phyloP scores from a whole-genome alignment of 1,140 invertebrate genomes.

The Berghia stephanieae region DNA sequence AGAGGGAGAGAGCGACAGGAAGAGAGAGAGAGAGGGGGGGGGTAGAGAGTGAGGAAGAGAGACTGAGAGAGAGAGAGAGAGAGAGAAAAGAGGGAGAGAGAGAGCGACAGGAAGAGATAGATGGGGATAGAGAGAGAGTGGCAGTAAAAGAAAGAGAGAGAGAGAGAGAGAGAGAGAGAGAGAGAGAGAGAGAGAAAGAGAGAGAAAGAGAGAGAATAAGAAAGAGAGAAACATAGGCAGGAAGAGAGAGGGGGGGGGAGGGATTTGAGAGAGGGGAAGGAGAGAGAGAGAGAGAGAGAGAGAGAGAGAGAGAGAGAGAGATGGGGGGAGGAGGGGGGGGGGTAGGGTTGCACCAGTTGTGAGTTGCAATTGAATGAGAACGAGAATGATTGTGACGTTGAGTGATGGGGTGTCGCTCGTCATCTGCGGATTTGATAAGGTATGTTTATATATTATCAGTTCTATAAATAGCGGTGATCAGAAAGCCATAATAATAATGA shows the following conservation, averaged over 20 bases:
- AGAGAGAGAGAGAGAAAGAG: too few species aligned
- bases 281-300: neutral
- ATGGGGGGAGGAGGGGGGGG: neutral
- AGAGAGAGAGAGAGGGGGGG: neutral
- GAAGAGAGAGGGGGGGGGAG: too few species aligned
- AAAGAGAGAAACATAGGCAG: neutral
- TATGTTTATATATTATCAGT: too few species aligned
- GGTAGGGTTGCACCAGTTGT: neutral
- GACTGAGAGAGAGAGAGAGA: too few species aligned
- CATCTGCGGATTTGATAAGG: too few species aligned
- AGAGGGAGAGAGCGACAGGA: slow-evolving; percentile 2
- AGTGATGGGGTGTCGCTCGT: neutral
- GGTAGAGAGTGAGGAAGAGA: too few species aligned
- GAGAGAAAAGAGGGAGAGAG: slow-evolving; percentile 1
- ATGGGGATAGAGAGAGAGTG: too few species aligned
- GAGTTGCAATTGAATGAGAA: neutral
- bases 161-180: too few species aligned
- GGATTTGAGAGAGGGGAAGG: neutral
- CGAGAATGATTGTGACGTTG: neutral
- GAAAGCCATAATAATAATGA: too few species aligned
- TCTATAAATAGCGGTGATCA: too few species aligned
- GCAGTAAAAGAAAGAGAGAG: neutral
- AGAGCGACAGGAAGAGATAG: neutral
- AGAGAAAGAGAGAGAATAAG: neutral
- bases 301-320: too few species aligned